Evolutionary conservation across 64 coral and sea anemone genomes (phyloP).

Genomic region (Dendrophyllia cribrosa): DNA sequence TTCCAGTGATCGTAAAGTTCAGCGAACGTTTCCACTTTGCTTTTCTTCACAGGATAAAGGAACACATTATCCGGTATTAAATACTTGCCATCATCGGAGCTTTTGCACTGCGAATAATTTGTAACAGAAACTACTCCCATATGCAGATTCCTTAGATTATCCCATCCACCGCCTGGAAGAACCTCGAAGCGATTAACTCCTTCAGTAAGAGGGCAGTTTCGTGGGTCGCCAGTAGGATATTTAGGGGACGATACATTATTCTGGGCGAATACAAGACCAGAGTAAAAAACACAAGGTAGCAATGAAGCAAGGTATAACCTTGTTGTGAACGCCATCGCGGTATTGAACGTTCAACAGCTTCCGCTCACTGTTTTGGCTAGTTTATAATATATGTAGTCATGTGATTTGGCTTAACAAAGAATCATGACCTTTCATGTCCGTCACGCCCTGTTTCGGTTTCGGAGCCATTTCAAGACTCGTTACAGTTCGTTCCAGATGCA

Average conservation of each 20-base stretch:
- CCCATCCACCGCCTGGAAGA: conserved; percentile 89
- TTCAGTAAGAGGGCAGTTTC: conserved; percentile 56
- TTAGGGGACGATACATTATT: not conserved
- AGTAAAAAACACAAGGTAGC: not conserved
- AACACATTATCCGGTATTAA: conserved; percentile 78
- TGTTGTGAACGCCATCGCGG: not conserved
- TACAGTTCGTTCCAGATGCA: too few species aligned
- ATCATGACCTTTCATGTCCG: too few species aligned
- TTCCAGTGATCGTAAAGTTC: conserved; percentile 90
- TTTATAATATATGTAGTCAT: too few species aligned
- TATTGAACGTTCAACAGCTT: too few species aligned
- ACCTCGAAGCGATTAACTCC: conserved; percentile 73
- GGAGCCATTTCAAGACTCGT: too few species aligned
- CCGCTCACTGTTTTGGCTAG: too few species aligned
- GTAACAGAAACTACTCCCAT: conserved; percentile 78
- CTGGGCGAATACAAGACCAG: not conserved
- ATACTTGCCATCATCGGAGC: conserved; percentile 86
- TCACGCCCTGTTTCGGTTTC: too few species aligned
- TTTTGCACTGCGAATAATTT: conserved; percentile 87
- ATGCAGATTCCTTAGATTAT: conserved; percentile 86
- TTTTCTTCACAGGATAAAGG: conserved; percentile 77
- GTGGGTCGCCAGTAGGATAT: conserved; percentile 72
- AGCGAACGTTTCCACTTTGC: conserved; percentile 61
- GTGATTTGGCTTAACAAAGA: too few species aligned
- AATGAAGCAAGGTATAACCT: not conserved